Base-by-base conservation (phyloP, 2,888 invertebrate genomes). In the Apodemia duryi region DNA sequence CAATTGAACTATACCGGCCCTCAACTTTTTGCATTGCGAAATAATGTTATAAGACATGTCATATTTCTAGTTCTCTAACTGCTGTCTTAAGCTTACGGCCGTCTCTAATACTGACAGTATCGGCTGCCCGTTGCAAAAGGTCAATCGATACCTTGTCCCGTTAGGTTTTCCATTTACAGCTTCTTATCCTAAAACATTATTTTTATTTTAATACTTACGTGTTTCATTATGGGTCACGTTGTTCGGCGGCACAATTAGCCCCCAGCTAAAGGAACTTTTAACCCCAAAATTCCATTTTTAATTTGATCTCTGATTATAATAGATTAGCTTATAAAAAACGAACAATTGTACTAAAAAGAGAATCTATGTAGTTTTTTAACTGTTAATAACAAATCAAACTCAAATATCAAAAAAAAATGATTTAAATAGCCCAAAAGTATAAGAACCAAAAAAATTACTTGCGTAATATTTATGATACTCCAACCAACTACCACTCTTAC, bases 61-160 rank as follows among this genome's bases (percentile, higher is more conserved):
- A n/a, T 21, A 21, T 21, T 21, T 21, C 51, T n/a, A 51, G 51
- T 51, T 51, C 51, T n/a, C n/a, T 2, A n/a, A n/a, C 51, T 51
- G n/a, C 51, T 6, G n/a, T n/a, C 51, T 51, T 51, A n/a, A 51
- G 2, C 51, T 51, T 51, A 51, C 51, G 51, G n/a, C 51, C 51
- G 51, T 63, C 51, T 63, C 32, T 63, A 51, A 63, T 63, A 32
- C 21, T 21, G 21, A 63, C 51, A 32, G 51, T 51, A 63, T 63
- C 63, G 35, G 63, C 63, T 51, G 63, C 63, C 63, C 63, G 49
- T 13, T 63, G 51, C 51, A 63, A 52, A 32, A 63, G 51, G 11
- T 63, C 63, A 10, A 51, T 49, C 29, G 63, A 63, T 11, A 63
- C 63, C 28, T 32, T 51, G 38, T 52, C 52, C n/a, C 52, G 63